Base-by-base conservation (phyloP, 1,140 invertebrate species). In the Drosophila murphyi region DNA sequence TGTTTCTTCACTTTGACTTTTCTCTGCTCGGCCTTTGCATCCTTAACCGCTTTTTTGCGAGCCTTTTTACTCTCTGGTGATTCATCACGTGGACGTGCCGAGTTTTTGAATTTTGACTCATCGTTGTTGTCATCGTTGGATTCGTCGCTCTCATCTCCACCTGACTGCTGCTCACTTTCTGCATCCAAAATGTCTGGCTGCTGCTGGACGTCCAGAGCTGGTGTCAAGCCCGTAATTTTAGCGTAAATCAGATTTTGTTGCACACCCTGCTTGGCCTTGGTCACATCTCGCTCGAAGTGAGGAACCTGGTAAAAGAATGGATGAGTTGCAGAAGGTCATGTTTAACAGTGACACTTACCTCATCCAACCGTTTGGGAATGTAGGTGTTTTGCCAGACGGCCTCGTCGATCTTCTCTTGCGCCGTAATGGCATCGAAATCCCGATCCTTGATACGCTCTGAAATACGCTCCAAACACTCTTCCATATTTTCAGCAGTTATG, bases 1-100 rank as follows among this genome's bases (percentile, higher is more conserved):
- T 99, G 97, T 93, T 99, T 99, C 76, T 98, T 98, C 2, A 98
- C 94, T 94, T 99, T 99, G 0, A 93, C 94, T 94, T 98, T 97
- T 51, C 98, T 94, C 91, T 98, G 99, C 80, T 99, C 98, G 12
- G 97, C 96, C 91, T 98, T 95, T 55, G 96, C 95, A 60, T 98
- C 96, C 92, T 97, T 98, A 0, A 98, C 93, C 5, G 95, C 95
- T 80, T 98, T 97, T 83, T 98, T 98, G 32, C 97, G 94, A 43
- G 95, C 94, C 93, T 96, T 98, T 93, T 96, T 97, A 73, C 96
- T 96, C 68, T 97, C 96, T 0, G 95, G 94, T 4, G 97, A 97
- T 93, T 99, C 98, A 91, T 97, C 95, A 80, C 96, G 95, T 2
- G 97, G 97, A 69, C 98, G 93, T 0, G 95, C 93, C 28, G 94